Evolutionary conservation across 1,140 invertebrate genomes (phyloP).

Genomic region (Oryctes rhinoceros): DNA sequence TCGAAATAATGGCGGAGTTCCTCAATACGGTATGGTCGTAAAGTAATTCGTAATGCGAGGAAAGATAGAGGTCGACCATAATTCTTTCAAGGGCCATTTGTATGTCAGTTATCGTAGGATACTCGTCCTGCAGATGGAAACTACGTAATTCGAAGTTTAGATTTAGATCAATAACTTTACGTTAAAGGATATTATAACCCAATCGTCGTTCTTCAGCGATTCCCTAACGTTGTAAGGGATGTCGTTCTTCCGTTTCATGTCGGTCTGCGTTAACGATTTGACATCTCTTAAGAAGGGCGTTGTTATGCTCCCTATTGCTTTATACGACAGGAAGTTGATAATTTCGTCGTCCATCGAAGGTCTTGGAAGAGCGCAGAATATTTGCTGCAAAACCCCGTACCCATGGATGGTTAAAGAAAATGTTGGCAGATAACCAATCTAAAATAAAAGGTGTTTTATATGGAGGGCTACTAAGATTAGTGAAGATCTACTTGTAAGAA

Average conservation of each 20-base stretch:
- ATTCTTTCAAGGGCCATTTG: slow-evolving; percentile 62
- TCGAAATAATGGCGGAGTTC: slow-evolving; percentile 50
- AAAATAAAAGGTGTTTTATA: slow-evolving; percentile 17
- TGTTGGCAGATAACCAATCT: slow-evolving; percentile 57
- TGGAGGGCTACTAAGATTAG: neutral
- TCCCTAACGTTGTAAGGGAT: slow-evolving; percentile 27
- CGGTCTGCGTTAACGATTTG: slow-evolving; percentile 34
- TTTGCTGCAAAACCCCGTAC: slow-evolving; percentile 59
- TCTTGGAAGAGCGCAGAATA: slow-evolving; percentile 56
- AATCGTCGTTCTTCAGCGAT: slow-evolving; percentile 49
- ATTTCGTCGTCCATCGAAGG: slow-evolving; percentile 47
- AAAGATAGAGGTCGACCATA: slow-evolving; percentile 54
- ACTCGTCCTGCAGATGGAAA: slow-evolving; percentile 47
- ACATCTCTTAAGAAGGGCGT: slow-evolving; percentile 45
- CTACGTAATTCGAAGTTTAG: neutral
- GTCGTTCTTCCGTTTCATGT: slow-evolving; percentile 39
- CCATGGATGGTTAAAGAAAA: slow-evolving; percentile 57
- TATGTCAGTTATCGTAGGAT: slow-evolving; percentile 58
- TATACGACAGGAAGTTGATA: slow-evolving; percentile 51
- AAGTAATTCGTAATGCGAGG: slow-evolving; percentile 50
- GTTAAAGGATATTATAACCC: slow-evolving; percentile 55
- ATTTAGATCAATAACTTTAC: slow-evolving; percentile 40
- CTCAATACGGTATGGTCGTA: slow-evolving; percentile 45
- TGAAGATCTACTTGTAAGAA: slow-evolving; percentile 48
- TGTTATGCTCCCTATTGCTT: slow-evolving; percentile 53